Base-by-base conservation (phyloP, 1,140 invertebrate species). In the Drosophila sp. region DNA sequence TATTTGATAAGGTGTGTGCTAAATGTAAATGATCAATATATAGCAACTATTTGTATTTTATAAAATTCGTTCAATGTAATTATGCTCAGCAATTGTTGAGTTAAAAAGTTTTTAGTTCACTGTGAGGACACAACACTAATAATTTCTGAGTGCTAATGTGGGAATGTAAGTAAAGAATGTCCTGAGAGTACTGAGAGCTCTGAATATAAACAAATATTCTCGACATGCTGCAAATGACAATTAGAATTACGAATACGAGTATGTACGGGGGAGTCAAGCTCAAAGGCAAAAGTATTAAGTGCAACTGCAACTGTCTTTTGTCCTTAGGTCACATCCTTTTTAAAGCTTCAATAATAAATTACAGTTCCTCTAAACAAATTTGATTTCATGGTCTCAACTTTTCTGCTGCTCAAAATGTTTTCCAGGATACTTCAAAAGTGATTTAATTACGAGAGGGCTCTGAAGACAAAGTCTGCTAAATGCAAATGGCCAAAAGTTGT, bases 401-500 rank as follows among this genome's bases (percentile, higher is more conserved):
- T 13, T 8, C 36, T 29, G 27, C 4, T 6, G 27, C 27, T 29
- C 2, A 29, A 29, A 29, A 29, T 5, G 27, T 7, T 29, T 29
- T 7, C 4, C 7, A 6, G 4, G 4, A 5, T 5, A 29, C 36
- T 38, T 38, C 13, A 4, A 38, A 38, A 38, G 9, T n/a, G 8
- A 38, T 38, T 38, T 38, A 5, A 38, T 11, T 38, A 38, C 1
- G 36, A 13, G 11, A 13, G 34, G 11, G 8, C 34, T 9, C 34
- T 36, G 4, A 8, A n/a, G 36, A 38, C 5, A 38, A 38, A 38
- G 11, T n/a, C 36, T 38, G 36, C 5, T 38, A 13, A 13, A 38
- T 38, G 36, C 36, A 38, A 38, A 38, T 38, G 11, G 36, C 36
- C 36, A 38, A 38, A 38, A 38, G 11, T 38, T 38, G 13, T 38